Evolutionary conservation across 2,888 invertebrate genomes (phyloP).

Genomic region (Sarcophaga subvicina): DNA sequence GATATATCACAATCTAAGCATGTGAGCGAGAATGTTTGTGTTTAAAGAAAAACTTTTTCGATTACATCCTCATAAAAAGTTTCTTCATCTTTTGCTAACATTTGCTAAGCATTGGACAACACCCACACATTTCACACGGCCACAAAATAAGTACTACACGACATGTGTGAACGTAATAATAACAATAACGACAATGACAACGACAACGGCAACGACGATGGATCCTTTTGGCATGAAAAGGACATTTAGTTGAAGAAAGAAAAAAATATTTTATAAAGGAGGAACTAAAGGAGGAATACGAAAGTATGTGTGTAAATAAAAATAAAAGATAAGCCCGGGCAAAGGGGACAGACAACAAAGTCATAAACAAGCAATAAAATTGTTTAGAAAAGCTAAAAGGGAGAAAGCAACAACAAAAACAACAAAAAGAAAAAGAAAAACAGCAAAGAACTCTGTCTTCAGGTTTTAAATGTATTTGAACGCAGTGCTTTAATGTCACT

Average conservation of each 20-base stretch:
- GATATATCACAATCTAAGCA: not conserved
- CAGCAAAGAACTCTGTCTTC: not conserved
- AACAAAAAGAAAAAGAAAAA: slow-evolving; percentile 1
- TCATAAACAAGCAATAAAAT: slow-evolving; percentile 67
- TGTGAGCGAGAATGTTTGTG: slow-evolving; percentile 24
- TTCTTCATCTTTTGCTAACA: slow-evolving; percentile 52
- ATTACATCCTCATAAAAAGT: slow-evolving; percentile 72
- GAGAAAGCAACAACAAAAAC: too few relatives aligned
- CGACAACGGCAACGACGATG: slow-evolving; percentile 53
- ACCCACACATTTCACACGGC: slow-evolving; percentile 66
- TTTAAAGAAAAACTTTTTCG: slow-evolving; percentile 70
- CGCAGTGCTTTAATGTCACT: slow-evolving; percentile 35
- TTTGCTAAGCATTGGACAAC: slow-evolving; percentile 59
- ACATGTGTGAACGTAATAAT: slow-evolving; percentile 63
- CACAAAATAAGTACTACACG: slow-evolving; percentile 42
- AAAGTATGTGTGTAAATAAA: slow-evolving; percentile 41
- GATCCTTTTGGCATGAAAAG: slow-evolving; percentile 47
- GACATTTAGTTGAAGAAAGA: slow-evolving; percentile 16
- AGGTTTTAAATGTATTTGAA: not conserved
- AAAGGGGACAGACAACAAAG: slow-evolving; percentile 58
- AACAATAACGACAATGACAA: slow-evolving; percentile 54
- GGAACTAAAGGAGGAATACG: slow-evolving; percentile 14
- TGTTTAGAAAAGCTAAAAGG: not conserved
- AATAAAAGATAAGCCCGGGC: slow-evolving; percentile 54
- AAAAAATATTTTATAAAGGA: not conserved